Conservation (phyloP, 2,797 vertebrate species). For the Halcyon chelicuti region DNA sequence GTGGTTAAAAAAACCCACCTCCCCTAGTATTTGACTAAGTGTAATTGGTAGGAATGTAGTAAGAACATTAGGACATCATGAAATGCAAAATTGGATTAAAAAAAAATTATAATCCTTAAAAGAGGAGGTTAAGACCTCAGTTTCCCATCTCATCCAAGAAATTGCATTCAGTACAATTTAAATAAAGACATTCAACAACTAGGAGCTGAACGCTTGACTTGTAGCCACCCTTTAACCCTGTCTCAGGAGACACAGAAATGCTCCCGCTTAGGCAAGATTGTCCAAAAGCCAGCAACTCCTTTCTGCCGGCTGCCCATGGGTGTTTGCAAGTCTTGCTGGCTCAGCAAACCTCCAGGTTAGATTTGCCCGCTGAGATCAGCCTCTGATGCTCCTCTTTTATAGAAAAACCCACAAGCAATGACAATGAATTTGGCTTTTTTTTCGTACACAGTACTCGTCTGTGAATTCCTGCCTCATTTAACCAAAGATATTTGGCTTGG, state of each 20-base stretch:
- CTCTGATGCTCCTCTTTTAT: neutral
- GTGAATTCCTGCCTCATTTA: conserved; percentile 59
- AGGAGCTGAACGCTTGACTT: conserved; percentile 38
- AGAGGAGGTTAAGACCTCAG: neutral
- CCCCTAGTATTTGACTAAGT: neutral
- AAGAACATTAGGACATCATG: neutral
- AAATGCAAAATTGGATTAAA: neutral
- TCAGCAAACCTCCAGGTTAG: conserved; percentile 32
- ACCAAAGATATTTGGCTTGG: conserved; percentile 61
- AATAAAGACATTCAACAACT: conserved; percentile 5
- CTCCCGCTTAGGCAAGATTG: conserved; percentile 39
- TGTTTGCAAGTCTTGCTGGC: neutral
- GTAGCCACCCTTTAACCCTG: neutral
- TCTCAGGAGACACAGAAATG: conserved; percentile 38
- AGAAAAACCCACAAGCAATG: neutral
- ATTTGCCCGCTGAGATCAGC: neutral
- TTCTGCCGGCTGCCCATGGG: neutral
- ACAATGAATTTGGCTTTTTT: conserved; percentile 32
- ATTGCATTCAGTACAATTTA: neutral
- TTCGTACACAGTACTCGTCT: neutral
- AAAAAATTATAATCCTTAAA: neutral
- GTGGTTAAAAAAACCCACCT: neutral
- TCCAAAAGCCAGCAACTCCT: conserved; percentile 34
- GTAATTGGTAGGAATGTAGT: neutral
- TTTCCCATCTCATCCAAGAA: conserved; percentile 38